Percentiles rank a stretch among this genome's conserved stretches.
Evolutionary conservation across 2,888 invertebrate species (phyloP).

Genomic region (Tetanocera ferruginea): DNA sequence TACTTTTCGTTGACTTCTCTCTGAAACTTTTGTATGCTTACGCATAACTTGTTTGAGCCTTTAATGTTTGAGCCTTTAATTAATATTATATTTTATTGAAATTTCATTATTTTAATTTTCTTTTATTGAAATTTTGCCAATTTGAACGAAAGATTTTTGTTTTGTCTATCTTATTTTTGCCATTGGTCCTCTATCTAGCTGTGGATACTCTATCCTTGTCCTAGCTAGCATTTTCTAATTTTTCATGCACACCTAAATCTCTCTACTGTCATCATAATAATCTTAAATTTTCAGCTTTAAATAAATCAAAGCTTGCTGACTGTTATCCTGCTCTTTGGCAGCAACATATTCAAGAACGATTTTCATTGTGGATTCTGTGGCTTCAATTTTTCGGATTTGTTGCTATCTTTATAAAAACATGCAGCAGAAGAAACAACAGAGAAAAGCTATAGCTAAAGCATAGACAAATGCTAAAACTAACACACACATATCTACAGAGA

Average conservation of each 20-base stretch:
- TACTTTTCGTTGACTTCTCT: too few relatives aligned
- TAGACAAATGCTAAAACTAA: background rate
- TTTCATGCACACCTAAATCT: background rate
- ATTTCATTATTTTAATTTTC: background rate
- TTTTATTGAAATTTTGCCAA: background rate
- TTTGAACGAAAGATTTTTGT: background rate
- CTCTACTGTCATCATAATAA: background rate
- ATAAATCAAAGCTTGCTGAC: slow-evolving; percentile 14
- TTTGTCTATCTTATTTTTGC: background rate
- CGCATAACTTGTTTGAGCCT: too few relatives aligned
- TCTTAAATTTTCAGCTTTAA: slow-evolving; percentile 10
- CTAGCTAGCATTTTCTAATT: background rate
- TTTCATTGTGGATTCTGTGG: slow-evolving; percentile 14
- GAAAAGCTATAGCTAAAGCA: background rate
- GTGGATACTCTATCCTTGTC: too few relatives aligned
- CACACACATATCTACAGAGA: background rate
- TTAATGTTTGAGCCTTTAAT: too few relatives aligned
- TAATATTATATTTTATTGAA: too few relatives aligned
- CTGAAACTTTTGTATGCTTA: too few relatives aligned
- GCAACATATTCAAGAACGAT: background rate
- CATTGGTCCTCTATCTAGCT: too few relatives aligned
- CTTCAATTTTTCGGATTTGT: slow-evolving; percentile 22
- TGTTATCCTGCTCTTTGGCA: background rate
- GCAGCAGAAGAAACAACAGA: slow-evolving; percentile 6
- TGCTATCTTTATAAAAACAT: slow-evolving; percentile 33